phyloP scores from a whole-genome alignment of 2,797 vertebrate genomes.

The Artibeus jamaicensis region DNA sequence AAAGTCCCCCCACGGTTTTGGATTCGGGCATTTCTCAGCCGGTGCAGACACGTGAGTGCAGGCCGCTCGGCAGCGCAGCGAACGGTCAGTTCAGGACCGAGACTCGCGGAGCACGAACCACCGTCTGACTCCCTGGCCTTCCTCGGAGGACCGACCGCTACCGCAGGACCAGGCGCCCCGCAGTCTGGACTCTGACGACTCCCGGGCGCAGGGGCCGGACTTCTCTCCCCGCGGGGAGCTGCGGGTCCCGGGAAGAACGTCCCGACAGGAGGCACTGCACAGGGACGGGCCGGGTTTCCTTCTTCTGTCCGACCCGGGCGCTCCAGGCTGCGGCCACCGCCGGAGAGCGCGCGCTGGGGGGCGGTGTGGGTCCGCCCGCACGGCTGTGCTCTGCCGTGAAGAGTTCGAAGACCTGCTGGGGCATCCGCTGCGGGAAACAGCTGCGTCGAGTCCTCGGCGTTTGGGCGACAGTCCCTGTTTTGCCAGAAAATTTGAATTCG shows the following conservation, averaged over 20 bases:
- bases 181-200: not conserved
- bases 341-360: not conserved
- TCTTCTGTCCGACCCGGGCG: fast-evolving
- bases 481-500: not conserved
- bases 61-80: not conserved
- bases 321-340: not conserved
- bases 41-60: not conserved
- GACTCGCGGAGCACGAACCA: not conserved
- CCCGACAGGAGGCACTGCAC: fast-evolving
- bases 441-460: not conserved
- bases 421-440: not conserved
- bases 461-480: not conserved
- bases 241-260: not conserved
- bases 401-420: not conserved
- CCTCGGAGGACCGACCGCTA: not conserved
- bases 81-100: not conserved
- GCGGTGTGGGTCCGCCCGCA: not conserved
- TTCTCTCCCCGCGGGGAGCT: not conserved
- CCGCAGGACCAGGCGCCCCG: not conserved
- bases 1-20: not conserved
- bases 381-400: not conserved
- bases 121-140: not conserved
- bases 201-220: not conserved
- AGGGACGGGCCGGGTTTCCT: not conserved
- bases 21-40: not conserved